Percentiles rank a stretch among this genome's conserved stretches.
Evolutionary conservation across 2,797 vertebrate species (phyloP).

Genomic region (Schizothorax lantsangensis): DNA sequence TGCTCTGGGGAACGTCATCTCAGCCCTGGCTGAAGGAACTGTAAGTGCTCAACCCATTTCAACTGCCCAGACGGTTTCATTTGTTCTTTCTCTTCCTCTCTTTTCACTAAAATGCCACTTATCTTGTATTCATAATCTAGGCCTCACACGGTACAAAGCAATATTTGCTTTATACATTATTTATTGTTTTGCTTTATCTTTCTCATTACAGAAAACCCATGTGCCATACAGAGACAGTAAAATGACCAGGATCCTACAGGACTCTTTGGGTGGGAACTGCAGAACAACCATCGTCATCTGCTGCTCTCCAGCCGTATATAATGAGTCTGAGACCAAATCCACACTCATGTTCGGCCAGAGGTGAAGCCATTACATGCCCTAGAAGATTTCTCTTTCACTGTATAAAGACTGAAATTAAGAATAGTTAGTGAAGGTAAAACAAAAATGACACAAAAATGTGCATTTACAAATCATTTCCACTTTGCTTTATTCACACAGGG

Average conservation of each 20-base stretch:
- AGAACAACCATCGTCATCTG: conserved; percentile 90
- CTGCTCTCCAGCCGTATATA: conserved; percentile 84
- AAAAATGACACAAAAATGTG: not conserved
- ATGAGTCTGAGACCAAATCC: conserved; percentile 62
- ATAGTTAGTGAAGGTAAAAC: not conserved
- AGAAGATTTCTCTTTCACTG: not conserved
- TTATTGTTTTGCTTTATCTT: not conserved
- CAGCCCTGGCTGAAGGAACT: conserved; percentile 92
- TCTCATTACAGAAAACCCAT: conserved; percentile 82
- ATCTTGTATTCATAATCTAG: not conserved
- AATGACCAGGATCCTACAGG: conserved; percentile 91
- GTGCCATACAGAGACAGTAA: conserved; percentile 92
- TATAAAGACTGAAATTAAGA: not conserved
- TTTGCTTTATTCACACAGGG: conserved; percentile 73
- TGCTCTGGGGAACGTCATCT: conserved; percentile 94
- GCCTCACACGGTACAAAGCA: not conserved
- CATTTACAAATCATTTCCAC: not conserved
- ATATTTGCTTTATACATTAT: conserved; percentile 11
- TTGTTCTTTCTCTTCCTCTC: not conserved
- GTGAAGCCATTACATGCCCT: conserved; percentile 64
- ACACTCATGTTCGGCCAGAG: conserved; percentile 84
- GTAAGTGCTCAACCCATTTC: conserved; percentile 76
- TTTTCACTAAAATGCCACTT: conserved; percentile 5
- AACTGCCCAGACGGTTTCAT: not conserved
- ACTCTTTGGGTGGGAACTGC: conserved; percentile 89